Percentiles rank a stretch among this genome's conserved stretches.
These are phyloP conservation scores for Paramormyrops kingsleyae DNA, from an alignment of 2,113 vertebrate species.

Conservation along the genomic window DNA sequence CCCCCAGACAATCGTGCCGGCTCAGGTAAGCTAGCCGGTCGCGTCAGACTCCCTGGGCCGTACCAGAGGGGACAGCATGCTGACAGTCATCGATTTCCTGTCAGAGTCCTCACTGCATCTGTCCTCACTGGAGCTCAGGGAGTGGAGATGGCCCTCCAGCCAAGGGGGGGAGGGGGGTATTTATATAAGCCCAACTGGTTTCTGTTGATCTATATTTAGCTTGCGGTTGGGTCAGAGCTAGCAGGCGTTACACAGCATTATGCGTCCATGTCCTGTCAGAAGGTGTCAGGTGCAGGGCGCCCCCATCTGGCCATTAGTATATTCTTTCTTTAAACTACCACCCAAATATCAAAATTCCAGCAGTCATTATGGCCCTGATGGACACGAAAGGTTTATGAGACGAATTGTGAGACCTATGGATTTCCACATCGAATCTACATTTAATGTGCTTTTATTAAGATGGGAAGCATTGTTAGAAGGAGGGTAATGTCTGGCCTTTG, in stretches of 20 bases:
- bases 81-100: conserved; percentile 53
- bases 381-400: not conserved
- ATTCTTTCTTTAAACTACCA: not conserved
- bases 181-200: not conserved
- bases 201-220: not conserved
- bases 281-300: not conserved
- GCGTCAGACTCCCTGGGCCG: conserved; percentile 18
- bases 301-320: not conserved
- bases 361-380: not conserved
- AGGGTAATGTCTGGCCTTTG: conserved; percentile 23
- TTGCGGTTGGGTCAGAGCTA: no score
- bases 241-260: not conserved
- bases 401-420: not conserved
- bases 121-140: conserved; percentile 3
- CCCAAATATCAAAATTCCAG: not conserved
- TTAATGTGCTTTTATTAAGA: conserved; percentile 1
- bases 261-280: no score
- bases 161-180: not conserved
- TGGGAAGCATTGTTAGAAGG: conserved; percentile 20
- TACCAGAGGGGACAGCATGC: conserved; percentile 33
- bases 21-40: conserved; percentile 26
- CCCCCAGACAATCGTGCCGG: conserved; percentile 10
- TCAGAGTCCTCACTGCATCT: conserved; percentile 43
- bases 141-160: not conserved
- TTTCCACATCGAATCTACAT: conserved; percentile 4